Evolutionary conservation across 2,888 invertebrate genomes (phyloP).

Genomic region (Dicyrtoma fusca): DNA sequence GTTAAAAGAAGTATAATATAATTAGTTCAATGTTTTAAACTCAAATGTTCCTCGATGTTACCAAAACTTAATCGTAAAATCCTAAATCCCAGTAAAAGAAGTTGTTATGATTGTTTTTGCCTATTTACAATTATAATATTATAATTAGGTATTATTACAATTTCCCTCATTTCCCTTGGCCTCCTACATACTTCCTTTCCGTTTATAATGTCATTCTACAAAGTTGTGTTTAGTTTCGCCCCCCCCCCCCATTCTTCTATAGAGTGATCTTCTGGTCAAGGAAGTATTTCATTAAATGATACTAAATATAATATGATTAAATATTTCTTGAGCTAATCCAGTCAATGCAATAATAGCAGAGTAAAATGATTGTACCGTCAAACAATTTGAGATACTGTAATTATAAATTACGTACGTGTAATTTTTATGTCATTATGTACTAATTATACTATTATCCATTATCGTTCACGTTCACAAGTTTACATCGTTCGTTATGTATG

Average conservation of each 20-base stretch:
- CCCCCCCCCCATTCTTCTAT: slow-evolving; percentile 8
- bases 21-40: too few relatives aligned
- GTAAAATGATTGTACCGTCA: slow-evolving; percentile 8
- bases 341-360: slow-evolving; percentile 15
- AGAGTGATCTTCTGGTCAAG: slow-evolving; percentile 17
- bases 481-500: too few relatives aligned
- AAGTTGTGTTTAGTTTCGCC: neutral
- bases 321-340: slow-evolving; percentile 1
- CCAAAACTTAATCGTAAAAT: neutral
- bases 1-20: too few relatives aligned
- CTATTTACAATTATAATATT: too few relatives aligned
- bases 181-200: too few relatives aligned
- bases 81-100: neutral
- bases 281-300: neutral
- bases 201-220: neutral
- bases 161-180: too few relatives aligned
- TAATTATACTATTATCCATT: too few relatives aligned
- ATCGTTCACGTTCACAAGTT: too few relatives aligned
- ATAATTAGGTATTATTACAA: too few relatives aligned
- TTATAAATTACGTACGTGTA: neutral
- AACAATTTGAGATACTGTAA: neutral
- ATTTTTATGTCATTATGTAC: neutral
- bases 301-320: neutral
- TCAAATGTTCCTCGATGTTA: slow-evolving; percentile 5
- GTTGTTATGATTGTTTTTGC: neutral